Base-by-base conservation (phyloP, 2,888 invertebrate genomes). In the Brachyopa scutellaris region DNA sequence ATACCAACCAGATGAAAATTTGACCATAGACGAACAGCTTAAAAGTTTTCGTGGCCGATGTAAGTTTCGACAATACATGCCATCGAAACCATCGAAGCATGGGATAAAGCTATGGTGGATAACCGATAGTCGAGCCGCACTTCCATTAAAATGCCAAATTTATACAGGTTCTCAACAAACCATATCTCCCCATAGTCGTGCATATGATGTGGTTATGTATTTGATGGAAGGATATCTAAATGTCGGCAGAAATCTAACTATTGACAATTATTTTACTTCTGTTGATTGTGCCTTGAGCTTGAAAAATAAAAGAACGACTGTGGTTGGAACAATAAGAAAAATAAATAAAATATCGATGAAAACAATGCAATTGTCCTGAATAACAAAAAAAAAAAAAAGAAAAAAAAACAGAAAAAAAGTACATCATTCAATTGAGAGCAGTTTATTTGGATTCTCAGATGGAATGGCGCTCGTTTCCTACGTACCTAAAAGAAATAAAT, bases 11-110 rank as follows among this genome's bases (percentile, higher is more conserved):
- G 15, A 9, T 19, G 33, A 53, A 55, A 55, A 55, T 21, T 19
- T 33, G 5, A 55, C 21, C 9, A 36, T 38, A 9, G 38, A 38
- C 21, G 36, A 55, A 19, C 11, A 36, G 11, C 19, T 55, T 4
- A 36, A 38, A 55, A 3, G 6, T 33, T 36, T 36, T 33, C 21
- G 13, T 23, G 36, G 55, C 19, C 55, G 23, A 5, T 55, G 55
- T 21, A 36, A 23, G 36, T 55, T 55, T 21, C 2, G 53, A n/a
- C 36, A 53, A n/a, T n/a, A n/a, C n/a, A n/a, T n/a, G n/a, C n/a
- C n/a, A n/a, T n/a, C n/a, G n/a, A n/a, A n/a, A n/a, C n/a, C n/a
- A n/a, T n/a, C n/a, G n/a, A n/a, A 11, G 36, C n/a, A 36, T 36
- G 36, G 1, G 11, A 36, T 36, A 13, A 36, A 13, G 0, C 36